Base-by-base conservation (phyloP, 2,888 invertebrate species). In the Gari tellinella region DNA sequence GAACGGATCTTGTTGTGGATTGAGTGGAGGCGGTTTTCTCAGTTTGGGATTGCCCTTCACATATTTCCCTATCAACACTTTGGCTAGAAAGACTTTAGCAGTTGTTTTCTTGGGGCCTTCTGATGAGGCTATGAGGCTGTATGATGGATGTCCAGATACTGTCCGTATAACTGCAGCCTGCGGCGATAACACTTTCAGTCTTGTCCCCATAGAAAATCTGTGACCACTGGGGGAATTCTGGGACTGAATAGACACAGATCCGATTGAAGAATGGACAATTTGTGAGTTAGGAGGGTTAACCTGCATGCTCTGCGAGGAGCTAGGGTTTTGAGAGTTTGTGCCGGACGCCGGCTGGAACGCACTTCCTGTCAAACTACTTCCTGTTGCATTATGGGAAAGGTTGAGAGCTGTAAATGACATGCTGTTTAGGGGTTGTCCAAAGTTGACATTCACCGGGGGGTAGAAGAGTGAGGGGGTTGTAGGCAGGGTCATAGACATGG, bases 41-140 rank as follows among this genome's bases (percentile, higher is more conserved):
- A 85, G 76, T 21, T 81, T 81, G 15, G 68, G 72, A 46, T 81
- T 79, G 4, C 91, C 91, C 8, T 83, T 81, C 0, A 89, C 86
- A 74, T 81, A 88, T 23, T 84, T 82, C 1, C 91, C 91, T 2
- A 89, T 88, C 12, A 90, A 82, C 10, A 91, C 91, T 25, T 82
- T 77, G 7, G 89, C 87, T 23, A 90, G 72, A 70, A 91, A 90
- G 87, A 90, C 82, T 60, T 80, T 83, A 7, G 81, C 79, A 17
- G 72, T 67, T 17, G 68, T 73, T 25, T 64, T 68, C 19, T 60
- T 61, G 10, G 49, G 63, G n/a, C 68, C 51, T 17, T 73, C 69
- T 17, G 49, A 51, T 52, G 26, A 40, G 7, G 60, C 41, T 4
- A 48, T 43, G 25, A 74, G 37, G 25, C 43, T 43, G 12, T 55